These are phyloP conservation scores for Drosophila suzukii DNA, from an alignment of 1,140 invertebrate genomes.

Conservation along the genomic window DNA sequence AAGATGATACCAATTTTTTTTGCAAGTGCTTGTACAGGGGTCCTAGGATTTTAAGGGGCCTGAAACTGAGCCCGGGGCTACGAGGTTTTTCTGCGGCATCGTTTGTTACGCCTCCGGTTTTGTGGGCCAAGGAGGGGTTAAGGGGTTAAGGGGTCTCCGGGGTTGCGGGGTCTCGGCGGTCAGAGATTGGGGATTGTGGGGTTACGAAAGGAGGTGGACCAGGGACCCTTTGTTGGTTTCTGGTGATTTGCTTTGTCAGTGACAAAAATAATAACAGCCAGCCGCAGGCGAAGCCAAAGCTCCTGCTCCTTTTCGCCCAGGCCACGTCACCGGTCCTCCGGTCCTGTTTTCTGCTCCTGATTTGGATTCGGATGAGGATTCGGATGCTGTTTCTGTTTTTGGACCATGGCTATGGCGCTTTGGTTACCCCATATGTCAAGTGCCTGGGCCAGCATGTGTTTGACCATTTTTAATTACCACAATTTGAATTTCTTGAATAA, in stretches of 20 bases:
- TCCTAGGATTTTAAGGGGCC: conserved; percentile 25
- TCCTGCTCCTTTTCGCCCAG: conserved; percentile 14
- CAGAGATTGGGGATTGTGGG: conserved; percentile 8
- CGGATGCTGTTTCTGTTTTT: neutral
- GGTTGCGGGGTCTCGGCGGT: neutral
- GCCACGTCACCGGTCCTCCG: conserved; percentile 26
- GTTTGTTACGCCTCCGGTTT: conserved; percentile 60
- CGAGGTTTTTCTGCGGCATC: conserved; percentile 56
- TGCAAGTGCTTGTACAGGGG: conserved; percentile 1
- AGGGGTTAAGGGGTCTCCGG: neutral
- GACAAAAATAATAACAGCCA: conserved; percentile 81
- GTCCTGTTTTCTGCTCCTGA: conserved; percentile 16
- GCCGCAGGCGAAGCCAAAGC: conserved; percentile 64
- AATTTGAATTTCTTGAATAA: conserved; percentile 82
- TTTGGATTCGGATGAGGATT: conserved; percentile 20
- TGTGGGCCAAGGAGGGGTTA: conserved; percentile 9
- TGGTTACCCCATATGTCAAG: conserved; percentile 70
- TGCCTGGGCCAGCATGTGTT: conserved; percentile 38
- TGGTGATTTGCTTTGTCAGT: conserved; percentile 82
- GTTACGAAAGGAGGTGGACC: neutral
- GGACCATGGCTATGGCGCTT: conserved; percentile 9
- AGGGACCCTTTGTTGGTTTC: conserved; percentile 73
- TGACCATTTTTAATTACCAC: conserved; percentile 80
- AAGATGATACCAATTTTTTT: neutral
- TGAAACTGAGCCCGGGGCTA: conserved; percentile 45